Percentiles rank a stretch among this genome's conserved stretches.
Evolutionary conservation across 1,140 invertebrate genomes (phyloP).

Genomic region (Lanistes nyassanus): DNA sequence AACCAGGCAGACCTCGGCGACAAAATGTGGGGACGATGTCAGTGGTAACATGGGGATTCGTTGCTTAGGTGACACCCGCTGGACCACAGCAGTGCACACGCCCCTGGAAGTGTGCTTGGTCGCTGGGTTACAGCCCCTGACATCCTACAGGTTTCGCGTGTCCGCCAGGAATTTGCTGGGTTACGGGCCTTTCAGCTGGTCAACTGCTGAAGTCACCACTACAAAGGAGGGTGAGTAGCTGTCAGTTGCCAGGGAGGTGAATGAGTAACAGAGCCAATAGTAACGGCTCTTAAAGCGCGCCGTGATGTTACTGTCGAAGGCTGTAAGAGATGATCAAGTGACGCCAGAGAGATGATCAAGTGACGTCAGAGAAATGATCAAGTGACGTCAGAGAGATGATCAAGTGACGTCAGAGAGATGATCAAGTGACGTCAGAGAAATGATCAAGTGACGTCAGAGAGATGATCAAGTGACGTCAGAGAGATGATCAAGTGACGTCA

Average conservation of each 20-base stretch:
- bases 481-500: no score
- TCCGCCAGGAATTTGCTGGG: constrained; percentile 91
- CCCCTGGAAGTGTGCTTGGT: constrained; percentile 94
- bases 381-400: no score
- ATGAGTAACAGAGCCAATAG: no score
- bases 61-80: constrained; percentile 77
- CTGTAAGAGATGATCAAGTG: no score
- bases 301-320: no score
- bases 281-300: no score
- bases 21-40: neutral
- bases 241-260: neutral
- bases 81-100: constrained; percentile 86
- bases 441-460: no score
- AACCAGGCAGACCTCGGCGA: neutral
- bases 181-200: constrained; percentile 67
- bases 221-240: constrained; percentile 43
- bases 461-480: no score
- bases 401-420: no score
- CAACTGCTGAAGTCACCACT: constrained; percentile 64
- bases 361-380: no score
- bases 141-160: constrained; percentile 88
- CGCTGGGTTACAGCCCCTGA: constrained; percentile 79
- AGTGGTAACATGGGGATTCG: neutral
- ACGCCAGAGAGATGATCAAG: no score
- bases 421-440: no score